Conservation (phyloP, 2,113 vertebrate species). For the Aphyosemion australe region DNA sequence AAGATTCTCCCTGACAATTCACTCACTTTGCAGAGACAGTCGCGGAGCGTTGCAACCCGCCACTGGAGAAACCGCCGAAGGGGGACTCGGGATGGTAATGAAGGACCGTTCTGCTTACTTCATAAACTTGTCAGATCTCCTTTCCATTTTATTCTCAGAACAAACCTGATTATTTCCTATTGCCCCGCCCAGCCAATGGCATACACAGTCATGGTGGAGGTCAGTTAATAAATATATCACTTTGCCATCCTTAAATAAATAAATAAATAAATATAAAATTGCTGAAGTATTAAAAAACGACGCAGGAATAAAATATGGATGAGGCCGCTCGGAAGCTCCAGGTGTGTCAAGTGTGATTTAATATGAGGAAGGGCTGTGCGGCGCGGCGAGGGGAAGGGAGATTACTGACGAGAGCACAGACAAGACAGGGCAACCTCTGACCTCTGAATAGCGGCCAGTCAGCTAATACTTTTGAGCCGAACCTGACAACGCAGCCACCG, state of each 20-base stretch:
- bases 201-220: conserved; percentile 76
- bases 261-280: conserved; percentile 79
- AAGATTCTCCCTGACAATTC: conserved; percentile 53
- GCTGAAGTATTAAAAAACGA: conserved; percentile 90
- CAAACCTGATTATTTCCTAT: conserved; percentile 88
- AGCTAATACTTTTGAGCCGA: conserved; percentile 86
- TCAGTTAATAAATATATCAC: conserved; percentile 97
- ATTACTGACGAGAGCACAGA: conserved; percentile 84
- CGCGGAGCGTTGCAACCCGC: conserved; percentile 37
- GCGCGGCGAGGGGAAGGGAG: conserved; percentile 69
- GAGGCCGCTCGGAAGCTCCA: conserved; percentile 85
- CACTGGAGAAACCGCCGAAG: conserved; percentile 40
- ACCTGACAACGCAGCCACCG: conserved; percentile 83
- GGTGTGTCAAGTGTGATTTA: conserved; percentile 98
- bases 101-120: conserved; percentile 91
- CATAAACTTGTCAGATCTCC: conserved; percentile 91
- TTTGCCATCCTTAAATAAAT: conserved; percentile 62
- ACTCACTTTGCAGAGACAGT: conserved; percentile 35
- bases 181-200: conserved; percentile 61
- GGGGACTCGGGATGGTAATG: conserved; percentile 79
- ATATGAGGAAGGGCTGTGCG: conserved; percentile 82
- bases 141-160: conserved; percentile 90
- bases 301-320: conserved; percentile 95
- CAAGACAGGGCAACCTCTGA: conserved; percentile 84
- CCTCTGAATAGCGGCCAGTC: conserved; percentile 86